Percentiles rank a stretch among this genome's conserved stretches.
These are phyloP conservation scores for Salvelinus alpinus DNA, from an alignment of 2,113 vertebrate genomes.

Conservation along the genomic window DNA sequence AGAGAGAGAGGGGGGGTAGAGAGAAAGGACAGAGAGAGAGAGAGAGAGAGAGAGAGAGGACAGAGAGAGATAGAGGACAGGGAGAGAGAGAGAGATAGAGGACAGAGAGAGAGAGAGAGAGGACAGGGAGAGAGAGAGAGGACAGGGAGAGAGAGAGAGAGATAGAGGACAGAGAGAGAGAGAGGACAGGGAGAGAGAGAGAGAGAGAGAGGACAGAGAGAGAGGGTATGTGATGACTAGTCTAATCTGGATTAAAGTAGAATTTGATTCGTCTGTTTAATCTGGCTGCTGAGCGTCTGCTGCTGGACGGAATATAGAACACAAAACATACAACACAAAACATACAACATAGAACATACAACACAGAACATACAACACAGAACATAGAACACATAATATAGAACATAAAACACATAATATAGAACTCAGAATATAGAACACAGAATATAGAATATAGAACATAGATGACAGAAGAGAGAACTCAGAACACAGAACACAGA, in stretches of 20 bases:
- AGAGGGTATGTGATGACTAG: not conserved
- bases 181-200: not conserved
- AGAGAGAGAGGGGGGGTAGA: not conserved
- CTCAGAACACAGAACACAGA: not conserved
- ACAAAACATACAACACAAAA: not conserved
- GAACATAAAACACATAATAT: not conserved
- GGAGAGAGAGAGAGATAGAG: not conserved
- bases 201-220: not conserved
- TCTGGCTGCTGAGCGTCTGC: not conserved
- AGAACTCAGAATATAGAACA: no score
- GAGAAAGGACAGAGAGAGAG: no score
- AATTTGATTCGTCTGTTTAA: constrained; percentile 9
- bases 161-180: not conserved
- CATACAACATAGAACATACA: not conserved
- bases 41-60: no score
- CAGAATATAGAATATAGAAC: no score
- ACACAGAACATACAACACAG: not conserved
- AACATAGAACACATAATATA: not conserved
- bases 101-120: not conserved
- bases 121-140: not conserved
- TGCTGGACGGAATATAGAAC: not conserved
- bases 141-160: no score
- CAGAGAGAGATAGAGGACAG: no score
- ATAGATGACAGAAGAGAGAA: not conserved
- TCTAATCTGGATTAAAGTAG: constrained; percentile 8